These are phyloP conservation scores for Octodonta nipae DNA, from an alignment of 2,888 invertebrate species.

Conservation along the genomic window DNA sequence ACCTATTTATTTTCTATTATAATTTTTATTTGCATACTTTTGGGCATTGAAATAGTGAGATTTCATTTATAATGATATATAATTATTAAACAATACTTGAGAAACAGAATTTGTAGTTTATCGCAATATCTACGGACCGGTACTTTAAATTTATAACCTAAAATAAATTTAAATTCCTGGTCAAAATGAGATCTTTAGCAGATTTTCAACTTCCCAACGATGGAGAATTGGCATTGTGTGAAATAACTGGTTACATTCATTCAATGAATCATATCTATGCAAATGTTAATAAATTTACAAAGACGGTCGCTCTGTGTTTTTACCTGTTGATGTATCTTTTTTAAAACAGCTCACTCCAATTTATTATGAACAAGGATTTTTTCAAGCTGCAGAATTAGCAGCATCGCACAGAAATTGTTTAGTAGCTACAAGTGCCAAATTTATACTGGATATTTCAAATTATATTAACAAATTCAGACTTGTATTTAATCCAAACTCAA, in stretches of 20 bases:
- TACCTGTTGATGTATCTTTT: conserved; percentile 56
- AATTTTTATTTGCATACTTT: too few species aligned
- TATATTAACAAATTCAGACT: conserved; percentile 41
- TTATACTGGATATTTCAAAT: conserved; percentile 41
- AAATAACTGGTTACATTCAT: conserved; percentile 50
- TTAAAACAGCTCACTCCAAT: conserved; percentile 61
- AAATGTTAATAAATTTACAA: conserved; percentile 44
- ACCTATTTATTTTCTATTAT: too few species aligned
- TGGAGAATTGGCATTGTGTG: conserved; percentile 46
- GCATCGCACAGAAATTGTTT: conserved; percentile 32
- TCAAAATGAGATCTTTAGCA: conserved; percentile 27
- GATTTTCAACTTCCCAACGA: conserved; percentile 27
- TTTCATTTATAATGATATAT: too few species aligned
- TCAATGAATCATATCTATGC: conserved; percentile 44
- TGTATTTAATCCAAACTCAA: conserved; percentile 46
- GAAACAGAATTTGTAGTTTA: too few species aligned
- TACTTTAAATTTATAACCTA: too few species aligned
- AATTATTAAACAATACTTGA: too few species aligned
- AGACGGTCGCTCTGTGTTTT: conserved; percentile 43
- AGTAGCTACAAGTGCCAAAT: conserved; percentile 39
- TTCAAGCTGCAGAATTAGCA: conserved; percentile 53
- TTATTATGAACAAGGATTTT: conserved; percentile 62
- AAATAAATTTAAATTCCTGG: too few species aligned
- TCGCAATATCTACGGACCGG: too few species aligned
- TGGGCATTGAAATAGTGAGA: too few species aligned